Conservation (phyloP, 92 coral and sea anemone genomes). For the Umimayanthus chanpuru region DNA sequence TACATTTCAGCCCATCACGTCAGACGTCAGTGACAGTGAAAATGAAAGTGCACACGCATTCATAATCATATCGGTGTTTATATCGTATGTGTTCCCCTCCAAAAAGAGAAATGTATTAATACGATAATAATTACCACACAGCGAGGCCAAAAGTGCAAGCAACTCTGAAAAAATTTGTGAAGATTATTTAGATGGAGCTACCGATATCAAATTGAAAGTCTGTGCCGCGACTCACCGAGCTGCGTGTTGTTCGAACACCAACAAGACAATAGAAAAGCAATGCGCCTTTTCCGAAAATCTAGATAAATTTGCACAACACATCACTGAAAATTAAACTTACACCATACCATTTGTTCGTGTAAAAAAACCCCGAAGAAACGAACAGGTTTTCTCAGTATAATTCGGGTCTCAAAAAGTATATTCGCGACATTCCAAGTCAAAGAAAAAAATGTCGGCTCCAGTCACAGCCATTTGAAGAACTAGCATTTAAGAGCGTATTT, state of each 20-base stretch:
- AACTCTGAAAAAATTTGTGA: neutral
- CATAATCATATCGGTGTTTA: neutral
- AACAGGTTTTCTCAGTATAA: neutral
- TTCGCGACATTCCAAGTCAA: neutral
- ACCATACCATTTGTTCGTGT: neutral
- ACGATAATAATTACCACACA: neutral
- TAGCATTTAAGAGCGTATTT: neutral
- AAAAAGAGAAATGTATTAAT: neutral
- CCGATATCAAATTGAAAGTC: neutral
- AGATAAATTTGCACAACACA: neutral
- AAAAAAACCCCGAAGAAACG: neutral
- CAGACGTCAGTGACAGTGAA: neutral
- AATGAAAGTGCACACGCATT: neutral
- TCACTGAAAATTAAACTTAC: neutral
- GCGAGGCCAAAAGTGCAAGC: neutral
- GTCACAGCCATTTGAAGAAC: neutral
- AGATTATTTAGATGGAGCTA: neutral
- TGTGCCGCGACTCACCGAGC: neutral
- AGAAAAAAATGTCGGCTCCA: constrained; percentile 1
- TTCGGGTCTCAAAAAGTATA: neutral
- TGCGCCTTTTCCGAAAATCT: neutral
- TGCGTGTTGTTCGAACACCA: neutral
- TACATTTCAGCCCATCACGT: constrained; percentile 1
- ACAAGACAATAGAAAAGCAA: neutral
- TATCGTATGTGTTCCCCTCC: neutral